Evolutionary conservation across 2,888 invertebrate species (phyloP), one percentile per base, ranked within the genome.

Genomic region (Galerucella pusilla): DNA sequence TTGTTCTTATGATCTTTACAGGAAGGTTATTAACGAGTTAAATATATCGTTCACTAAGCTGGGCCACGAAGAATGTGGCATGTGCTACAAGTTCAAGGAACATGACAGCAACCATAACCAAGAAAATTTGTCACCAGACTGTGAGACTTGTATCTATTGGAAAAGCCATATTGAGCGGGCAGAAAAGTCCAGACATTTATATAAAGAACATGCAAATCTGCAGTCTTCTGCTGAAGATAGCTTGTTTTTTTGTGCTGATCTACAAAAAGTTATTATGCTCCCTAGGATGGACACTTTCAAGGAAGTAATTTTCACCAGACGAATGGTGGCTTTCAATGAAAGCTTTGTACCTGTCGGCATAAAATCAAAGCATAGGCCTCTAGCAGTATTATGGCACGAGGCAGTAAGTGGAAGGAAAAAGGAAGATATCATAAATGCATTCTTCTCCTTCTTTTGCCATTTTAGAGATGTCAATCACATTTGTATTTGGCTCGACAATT

Each of bases 51-150:
- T 65, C 25, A 65, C 45, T 2, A 45, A 45, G 14, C 28, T 68
- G 2, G 68, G 54, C n/a, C 10, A 68, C 14, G 67, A 67, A 16
- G 67, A 67, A 49, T 67, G 67, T 67, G 67, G 52, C 16, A 16
- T 67, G 14, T 67, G 67, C 25, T 46, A 49, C 9, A 12, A 46
- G 16, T 14, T 14, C 46, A 16, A 67, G 28, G 25, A 49, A 25
- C 67, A 67, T 28, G 63, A 28, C 63, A 28, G 28, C 28, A 28
- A 28, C 28, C 28, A 28, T 28, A 28, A 28, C 28, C 63, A 45
- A 6, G 52, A 14, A 12, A 52, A 52, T 52, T 52, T 14, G 5
- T 52, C 2, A 14, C 52, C 52, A 14, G 52, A 54, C n/a, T 67
- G 67, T 52, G 52, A 49, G 6, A 54, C 16, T 28, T 68, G 68